These are phyloP conservation scores for Tetragonula clypearis DNA, from an alignment of 1,140 invertebrate species.

Conservation along the genomic window DNA sequence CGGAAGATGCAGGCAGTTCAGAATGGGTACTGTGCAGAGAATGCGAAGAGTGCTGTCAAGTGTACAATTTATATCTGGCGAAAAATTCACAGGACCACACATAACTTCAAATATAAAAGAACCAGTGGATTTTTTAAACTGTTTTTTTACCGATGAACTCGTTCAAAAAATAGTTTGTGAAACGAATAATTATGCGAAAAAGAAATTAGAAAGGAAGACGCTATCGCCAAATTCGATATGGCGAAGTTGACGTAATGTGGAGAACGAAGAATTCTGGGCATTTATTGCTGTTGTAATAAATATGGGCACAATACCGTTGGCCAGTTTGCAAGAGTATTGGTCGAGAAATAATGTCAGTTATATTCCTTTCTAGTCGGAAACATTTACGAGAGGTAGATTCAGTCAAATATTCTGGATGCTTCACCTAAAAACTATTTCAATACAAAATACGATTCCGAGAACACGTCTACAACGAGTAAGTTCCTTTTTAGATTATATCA, in stretches of 20 bases:
- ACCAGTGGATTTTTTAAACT: constrained; percentile 29
- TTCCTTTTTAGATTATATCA: constrained; percentile 34
- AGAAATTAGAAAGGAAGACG: constrained; percentile 2
- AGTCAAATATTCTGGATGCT: constrained; percentile 11
- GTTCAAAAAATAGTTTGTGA: constrained; percentile 34
- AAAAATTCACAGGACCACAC: constrained; percentile 24
- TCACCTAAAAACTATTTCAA: background rate
- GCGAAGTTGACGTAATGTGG: constrained; percentile 19
- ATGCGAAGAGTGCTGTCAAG: constrained; percentile 7
- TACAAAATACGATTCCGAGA: background rate
- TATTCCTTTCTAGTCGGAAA: background rate
- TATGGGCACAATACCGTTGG: background rate
- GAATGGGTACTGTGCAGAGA: constrained; percentile 30
- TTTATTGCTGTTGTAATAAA: background rate
- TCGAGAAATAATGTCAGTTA: background rate
- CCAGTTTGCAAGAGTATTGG: constrained; percentile 50
- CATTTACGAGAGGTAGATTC: background rate
- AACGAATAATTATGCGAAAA: constrained; percentile 38
- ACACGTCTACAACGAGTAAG: constrained; percentile 24
- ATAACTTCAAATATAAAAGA: constrained; percentile 8
- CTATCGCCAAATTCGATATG: constrained; percentile 40
- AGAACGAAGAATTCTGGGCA: background rate
- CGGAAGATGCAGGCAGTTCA: constrained; percentile 2
- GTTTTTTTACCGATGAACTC: constrained; percentile 41
- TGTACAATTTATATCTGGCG: constrained; percentile 41